Percentiles rank a stretch among this genome's conserved stretches.
Evolutionary conservation across 1,140 invertebrate species (phyloP).

Genomic region (Heliconius nattereri): DNA sequence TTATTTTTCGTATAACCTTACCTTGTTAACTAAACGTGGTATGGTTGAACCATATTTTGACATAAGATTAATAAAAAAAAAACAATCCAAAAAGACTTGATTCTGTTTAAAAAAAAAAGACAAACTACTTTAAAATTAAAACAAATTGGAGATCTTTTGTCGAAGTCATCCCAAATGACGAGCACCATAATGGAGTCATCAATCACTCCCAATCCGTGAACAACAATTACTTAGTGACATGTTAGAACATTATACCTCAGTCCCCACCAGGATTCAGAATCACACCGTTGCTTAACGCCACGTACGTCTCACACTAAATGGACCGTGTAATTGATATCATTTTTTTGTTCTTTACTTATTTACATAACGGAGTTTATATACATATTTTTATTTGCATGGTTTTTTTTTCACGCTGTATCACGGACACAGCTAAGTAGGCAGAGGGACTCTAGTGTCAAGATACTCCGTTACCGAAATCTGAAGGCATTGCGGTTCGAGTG

Average conservation of each 20-base stretch:
- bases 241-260: slow-evolving; percentile 21
- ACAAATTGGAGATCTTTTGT: slow-evolving; percentile 14
- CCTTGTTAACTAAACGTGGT: no score
- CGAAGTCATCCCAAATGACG: slow-evolving; percentile 1
- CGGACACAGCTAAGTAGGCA: no score
- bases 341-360: slow-evolving; percentile 30
- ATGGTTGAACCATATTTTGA: background rate
- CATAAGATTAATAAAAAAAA: background rate
- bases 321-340: slow-evolving; percentile 58
- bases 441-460: no score
- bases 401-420: no score
- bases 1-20: no score
- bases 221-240: slow-evolving; percentile 30
- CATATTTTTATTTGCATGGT: no score
- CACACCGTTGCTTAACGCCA: slow-evolving; percentile 31
- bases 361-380: background rate
- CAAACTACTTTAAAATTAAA: background rate
- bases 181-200: slow-evolving; percentile 28
- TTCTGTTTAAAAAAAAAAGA: background rate
- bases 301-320: slow-evolving; percentile 53
- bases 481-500: no score
- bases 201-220: slow-evolving; percentile 28
- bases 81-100: background rate
- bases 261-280: slow-evolving; percentile 41
- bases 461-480: no score